Conservation (phyloP, 92 coral and sea anemone species). For the Phenganax marumi region DNA sequence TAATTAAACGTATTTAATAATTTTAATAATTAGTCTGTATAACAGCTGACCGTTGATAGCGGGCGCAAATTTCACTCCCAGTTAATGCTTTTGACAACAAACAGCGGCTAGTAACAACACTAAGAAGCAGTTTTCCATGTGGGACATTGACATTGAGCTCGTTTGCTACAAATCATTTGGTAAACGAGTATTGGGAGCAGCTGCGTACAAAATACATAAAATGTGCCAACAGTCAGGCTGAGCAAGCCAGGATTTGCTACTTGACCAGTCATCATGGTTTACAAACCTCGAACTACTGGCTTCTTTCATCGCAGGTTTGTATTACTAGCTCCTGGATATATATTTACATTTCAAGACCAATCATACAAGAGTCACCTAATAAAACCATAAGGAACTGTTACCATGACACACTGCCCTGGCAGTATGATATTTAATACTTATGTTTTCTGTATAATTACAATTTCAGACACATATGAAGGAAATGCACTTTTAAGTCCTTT, state of each 20-base stretch:
- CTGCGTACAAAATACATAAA: background rate
- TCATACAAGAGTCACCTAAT: too few species aligned
- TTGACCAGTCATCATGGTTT: background rate
- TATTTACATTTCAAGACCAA: background rate
- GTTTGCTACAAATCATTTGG: background rate
- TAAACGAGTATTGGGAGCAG: slow-evolving; percentile 19
- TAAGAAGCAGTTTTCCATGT: background rate
- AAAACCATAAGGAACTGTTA: too few species aligned
- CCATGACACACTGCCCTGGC: too few species aligned
- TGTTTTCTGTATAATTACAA: too few species aligned
- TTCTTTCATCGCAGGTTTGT: background rate
- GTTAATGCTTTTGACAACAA: slow-evolving; percentile 11
- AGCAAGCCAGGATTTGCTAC: background rate
- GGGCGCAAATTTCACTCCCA: background rate
- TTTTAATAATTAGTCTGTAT: too few species aligned
- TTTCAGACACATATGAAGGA: background rate
- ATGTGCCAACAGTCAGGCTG: background rate
- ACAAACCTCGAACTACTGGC: background rate
- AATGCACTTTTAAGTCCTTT: background rate
- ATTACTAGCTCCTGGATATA: background rate
- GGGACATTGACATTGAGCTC: background rate
- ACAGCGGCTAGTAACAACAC: background rate
- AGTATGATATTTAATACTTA: too few species aligned
- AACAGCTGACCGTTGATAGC: too few species aligned
- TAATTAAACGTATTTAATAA: too few species aligned